A percentile compares a stretch with the other conserved stretches of the same genome.
Conservation (phyloP, 2,888 invertebrate genomes). For the Conus canariensis region DNA sequence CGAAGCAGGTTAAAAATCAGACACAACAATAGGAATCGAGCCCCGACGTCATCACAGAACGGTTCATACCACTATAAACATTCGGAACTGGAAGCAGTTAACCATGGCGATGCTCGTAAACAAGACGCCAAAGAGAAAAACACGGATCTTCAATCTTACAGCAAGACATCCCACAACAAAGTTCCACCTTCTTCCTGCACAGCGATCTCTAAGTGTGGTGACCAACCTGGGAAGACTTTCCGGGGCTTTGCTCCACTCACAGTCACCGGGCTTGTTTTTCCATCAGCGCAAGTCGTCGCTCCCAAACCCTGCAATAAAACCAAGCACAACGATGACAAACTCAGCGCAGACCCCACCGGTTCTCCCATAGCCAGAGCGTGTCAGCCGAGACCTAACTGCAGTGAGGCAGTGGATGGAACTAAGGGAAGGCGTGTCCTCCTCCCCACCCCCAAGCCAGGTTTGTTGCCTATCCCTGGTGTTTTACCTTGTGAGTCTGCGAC, state of each 20-base stretch:
- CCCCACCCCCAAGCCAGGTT: conserved; percentile 11
- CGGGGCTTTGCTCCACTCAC: too few relatives aligned
- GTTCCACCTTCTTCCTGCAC: not conserved
- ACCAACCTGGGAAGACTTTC: not conserved
- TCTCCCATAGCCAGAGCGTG: not conserved
- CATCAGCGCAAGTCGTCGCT: not conserved
- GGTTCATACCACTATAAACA: not conserved
- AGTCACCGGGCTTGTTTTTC: not conserved
- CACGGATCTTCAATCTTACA: too few relatives aligned
- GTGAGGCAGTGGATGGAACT: not conserved
- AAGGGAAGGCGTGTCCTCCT: conserved; percentile 22
- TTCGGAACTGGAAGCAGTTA: not conserved
- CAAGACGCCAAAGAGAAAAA: not conserved
- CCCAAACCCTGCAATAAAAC: not conserved
- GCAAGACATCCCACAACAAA: not conserved
- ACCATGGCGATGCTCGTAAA: not conserved
- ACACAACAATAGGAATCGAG: too few relatives aligned
- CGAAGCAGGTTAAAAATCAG: not conserved
- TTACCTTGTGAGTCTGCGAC: not conserved
- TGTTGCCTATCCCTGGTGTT: not conserved
- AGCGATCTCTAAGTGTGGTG: not conserved
- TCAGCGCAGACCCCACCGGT: not conserved
- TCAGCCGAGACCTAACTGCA: not conserved
- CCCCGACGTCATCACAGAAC: not conserved
- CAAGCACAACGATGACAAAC: not conserved